These are phyloP conservation scores for Drosophila lutescens DNA, from an alignment of 2,888 invertebrate genomes.

Conservation along the genomic window DNA sequence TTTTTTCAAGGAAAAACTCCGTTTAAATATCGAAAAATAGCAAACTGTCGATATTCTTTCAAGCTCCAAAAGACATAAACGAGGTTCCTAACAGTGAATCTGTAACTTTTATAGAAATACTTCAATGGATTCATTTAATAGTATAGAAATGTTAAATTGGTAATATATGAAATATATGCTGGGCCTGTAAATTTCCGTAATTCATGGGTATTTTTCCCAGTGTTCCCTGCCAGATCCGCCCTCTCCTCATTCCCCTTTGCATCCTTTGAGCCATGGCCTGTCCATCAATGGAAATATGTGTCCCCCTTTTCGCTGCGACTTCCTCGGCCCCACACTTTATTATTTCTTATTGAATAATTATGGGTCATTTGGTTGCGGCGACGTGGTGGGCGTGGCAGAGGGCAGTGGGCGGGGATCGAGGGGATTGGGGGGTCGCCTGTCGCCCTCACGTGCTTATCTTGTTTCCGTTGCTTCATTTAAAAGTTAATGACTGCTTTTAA, in stretches of 20 bases:
- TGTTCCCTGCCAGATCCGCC: not conserved
- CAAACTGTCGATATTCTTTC: too few relatives aligned
- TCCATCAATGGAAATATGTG: constrained; percentile 67
- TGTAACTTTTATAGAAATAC: too few relatives aligned
- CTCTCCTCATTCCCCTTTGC: not conserved
- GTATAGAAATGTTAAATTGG: too few relatives aligned
- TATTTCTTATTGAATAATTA: constrained; percentile 83
- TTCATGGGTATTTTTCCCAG: not conserved
- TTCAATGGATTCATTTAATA: too few relatives aligned
- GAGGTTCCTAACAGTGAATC: too few relatives aligned
- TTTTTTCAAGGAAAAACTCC: too few relatives aligned
- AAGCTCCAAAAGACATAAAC: too few relatives aligned
- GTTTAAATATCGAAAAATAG: too few relatives aligned
- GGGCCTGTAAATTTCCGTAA: too few relatives aligned
- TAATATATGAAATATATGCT: too few relatives aligned
- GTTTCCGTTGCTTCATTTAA: constrained; percentile 80
- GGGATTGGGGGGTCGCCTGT: constrained; percentile 18
- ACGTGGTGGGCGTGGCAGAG: constrained; percentile 56
- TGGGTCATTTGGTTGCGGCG: constrained; percentile 77
- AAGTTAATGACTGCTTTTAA: constrained; percentile 81
- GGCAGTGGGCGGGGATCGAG: constrained; percentile 23
- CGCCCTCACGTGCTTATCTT: constrained; percentile 78
- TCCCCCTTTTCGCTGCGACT: not conserved
- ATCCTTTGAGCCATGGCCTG: constrained; percentile 34
- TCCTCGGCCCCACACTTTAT: constrained; percentile 63